Evolutionary conservation across 2,888 invertebrate species (phyloP), one percentile per base, ranked within the genome.

Genomic region (Rugalucina vietnamica): DNA sequence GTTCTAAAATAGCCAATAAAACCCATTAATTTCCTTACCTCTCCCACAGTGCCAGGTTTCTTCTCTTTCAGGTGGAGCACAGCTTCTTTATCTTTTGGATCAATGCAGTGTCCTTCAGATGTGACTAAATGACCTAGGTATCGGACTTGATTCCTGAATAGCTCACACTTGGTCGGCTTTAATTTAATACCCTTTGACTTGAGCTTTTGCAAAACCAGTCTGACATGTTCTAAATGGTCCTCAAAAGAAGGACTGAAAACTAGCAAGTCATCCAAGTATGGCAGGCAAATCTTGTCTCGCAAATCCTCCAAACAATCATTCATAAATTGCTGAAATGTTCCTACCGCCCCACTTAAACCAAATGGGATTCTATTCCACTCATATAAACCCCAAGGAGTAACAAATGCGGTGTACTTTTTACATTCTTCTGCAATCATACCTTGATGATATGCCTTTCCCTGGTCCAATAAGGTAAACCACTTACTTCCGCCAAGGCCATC

Each of bases 111-210:
- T 0, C 86, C 86, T n/a, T 85, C 73, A 12, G 65, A 32, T 65
- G 65, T 76, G 1, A 87, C 81, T 14, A 83, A 24, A 50, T 86
- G 86, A 32, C 90, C 87, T 12, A 89, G 69, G 37, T 82, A 89
- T 21, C 71, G 24, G 1, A 87, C 90, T 29, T 86, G 29, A 24
- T 79, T 39, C 50, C 50, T 76, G 27, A 90, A 88, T 49, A 89
- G 29, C 10, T 78, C 37, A 84, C 89, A 90, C 69, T 87, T 90
- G 0, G 14, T 14, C 12, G 85, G 83, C 65, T 84, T 82, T 21
- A 84, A 49, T 29, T 89, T 87, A 8, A 87, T 72, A 27, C 86
- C 83, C 12, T 86, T 86, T n/a, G 39, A 43, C 37, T 69, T 60
- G 0, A 87, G 71, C 32, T 87, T 57, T 54, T 76, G 21, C 21